Base-by-base conservation (phyloP, 2,797 vertebrate genomes). In the Caiman crocodilus region DNA sequence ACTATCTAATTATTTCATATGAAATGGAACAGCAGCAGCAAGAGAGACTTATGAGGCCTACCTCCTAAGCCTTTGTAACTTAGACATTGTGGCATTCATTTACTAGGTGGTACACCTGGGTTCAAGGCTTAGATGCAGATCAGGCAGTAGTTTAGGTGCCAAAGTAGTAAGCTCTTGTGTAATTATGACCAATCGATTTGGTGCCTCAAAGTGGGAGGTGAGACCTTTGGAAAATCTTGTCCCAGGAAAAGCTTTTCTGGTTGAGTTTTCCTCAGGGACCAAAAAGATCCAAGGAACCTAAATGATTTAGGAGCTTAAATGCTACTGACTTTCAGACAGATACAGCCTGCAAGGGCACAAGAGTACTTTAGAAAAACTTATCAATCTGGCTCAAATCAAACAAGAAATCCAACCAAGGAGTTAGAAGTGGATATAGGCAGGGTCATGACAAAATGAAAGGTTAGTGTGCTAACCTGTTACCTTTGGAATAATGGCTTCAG, bases 161-260 rank as follows among this genome's bases (percentile, higher is more conserved):
- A n/a, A 28, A 84, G 67, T 13, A 4, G 85, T 95, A 59, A 16
- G 75, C 25, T 85, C 56, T 26, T 75, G 60, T 59, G 79, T 74
- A 90, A 82, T 85, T 79, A n/a, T 85, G 76, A 28, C 59, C 35
- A 59, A 89, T 93, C 84, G 79, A 79, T 30, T 90, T 84, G 35
- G 6, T 82, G 79, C 85, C 89, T 84, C 84, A 3, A 3, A 0
- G 82, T 21, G 75, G 28, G 75, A 9, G 63, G 25, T 84, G 63
- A 93, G 83, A 9, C 9, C 50, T 92, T 90, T 79, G 65, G 76
- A 89, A 92, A 60, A 79, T 64, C 76, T 75, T 14, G 50, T 85
- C 73, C 87, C 87, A 55, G 23, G 79, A 76, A 16, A 7, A 85
- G 78, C 87, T 71, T 76, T 7, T 26, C 18, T 4, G 64, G 30